A percentile compares a stretch with the other conserved stretches of the same genome.
These are phyloP conservation scores for Proisotoma minuta DNA, from an alignment of 2,888 invertebrate genomes.

Conservation along the genomic window DNA sequence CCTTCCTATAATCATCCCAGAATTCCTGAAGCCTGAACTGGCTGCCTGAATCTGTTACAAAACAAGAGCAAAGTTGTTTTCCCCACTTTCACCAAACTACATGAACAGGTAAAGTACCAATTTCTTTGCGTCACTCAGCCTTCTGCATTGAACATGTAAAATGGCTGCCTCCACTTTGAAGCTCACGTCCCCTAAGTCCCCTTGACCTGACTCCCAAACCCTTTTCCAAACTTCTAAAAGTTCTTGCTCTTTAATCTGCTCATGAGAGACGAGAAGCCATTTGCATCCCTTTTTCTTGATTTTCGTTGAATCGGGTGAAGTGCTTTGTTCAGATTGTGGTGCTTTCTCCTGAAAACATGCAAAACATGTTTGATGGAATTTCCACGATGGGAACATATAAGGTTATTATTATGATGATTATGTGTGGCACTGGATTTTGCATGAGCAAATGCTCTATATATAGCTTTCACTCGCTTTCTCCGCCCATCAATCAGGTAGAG, in stretches of 20 bases:
- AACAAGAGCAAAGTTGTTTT: no score
- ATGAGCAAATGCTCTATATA: no score
- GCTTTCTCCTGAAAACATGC: no score
- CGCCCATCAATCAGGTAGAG: no score
- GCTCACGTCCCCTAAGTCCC: constrained; percentile 21
- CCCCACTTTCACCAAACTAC: no score
- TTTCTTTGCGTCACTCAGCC: constrained; percentile 36
- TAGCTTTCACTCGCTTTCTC: no score
- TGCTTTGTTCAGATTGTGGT: neutral
- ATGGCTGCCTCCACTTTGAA: constrained; percentile 45
- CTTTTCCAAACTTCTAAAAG: constrained; percentile 26
- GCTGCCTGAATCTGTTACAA: no score
- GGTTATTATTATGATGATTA: no score
- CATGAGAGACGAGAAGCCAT: constrained; percentile 45
- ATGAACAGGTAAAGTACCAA: no score
- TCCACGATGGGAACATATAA: no score
- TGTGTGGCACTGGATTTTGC: no score
- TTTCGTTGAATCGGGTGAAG: neutral
- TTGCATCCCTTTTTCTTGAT: constrained; percentile 40
- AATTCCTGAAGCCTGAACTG: constrained; percentile 45
- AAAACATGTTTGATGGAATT: no score
- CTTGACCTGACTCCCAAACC: neutral
- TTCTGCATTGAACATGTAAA: constrained; percentile 43
- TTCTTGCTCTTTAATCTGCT: constrained; percentile 28
- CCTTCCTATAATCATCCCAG: constrained; percentile 46